Conservation (phyloP, 2,113 vertebrate genomes). For the Alaudala cheleensis region DNA sequence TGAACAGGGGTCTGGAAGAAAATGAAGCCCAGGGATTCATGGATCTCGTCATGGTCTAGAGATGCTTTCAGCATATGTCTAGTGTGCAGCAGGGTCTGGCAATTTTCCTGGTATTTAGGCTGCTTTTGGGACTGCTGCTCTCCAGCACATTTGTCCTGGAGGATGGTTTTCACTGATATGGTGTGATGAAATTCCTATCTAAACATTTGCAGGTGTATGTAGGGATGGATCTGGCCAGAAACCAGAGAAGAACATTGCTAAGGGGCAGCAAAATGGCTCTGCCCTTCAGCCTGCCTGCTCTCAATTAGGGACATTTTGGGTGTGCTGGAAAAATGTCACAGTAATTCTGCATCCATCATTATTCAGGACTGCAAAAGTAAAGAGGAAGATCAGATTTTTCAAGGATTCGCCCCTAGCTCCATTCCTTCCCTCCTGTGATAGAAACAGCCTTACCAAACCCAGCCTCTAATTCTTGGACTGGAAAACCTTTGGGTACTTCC, state of each 20-base stretch:
- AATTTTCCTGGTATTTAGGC: background rate
- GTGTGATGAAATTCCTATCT: background rate
- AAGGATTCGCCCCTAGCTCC: accelerated
- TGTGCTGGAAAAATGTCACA: background rate
- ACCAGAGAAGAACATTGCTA: background rate
- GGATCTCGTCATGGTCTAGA: background rate
- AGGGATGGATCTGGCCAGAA: background rate
- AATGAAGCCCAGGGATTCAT: background rate
- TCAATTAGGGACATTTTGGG: background rate
- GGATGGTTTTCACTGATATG: background rate
- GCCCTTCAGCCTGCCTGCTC: background rate
- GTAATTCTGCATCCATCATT: background rate
- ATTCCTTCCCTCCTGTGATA: background rate
- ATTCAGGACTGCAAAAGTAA: background rate
- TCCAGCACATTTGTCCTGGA: background rate
- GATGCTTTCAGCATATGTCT: background rate
- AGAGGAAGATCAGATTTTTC: background rate
- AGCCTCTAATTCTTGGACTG: background rate
- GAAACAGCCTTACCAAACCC: background rate
- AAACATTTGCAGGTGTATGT: background rate
- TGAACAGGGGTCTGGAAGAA: background rate
- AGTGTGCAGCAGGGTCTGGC: background rate
- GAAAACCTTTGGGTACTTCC: background rate
- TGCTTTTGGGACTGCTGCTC: background rate
- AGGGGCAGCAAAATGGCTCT: background rate